phyloP scores from a whole-genome alignment of 2,888 invertebrate species.

The Notodromas monacha region DNA sequence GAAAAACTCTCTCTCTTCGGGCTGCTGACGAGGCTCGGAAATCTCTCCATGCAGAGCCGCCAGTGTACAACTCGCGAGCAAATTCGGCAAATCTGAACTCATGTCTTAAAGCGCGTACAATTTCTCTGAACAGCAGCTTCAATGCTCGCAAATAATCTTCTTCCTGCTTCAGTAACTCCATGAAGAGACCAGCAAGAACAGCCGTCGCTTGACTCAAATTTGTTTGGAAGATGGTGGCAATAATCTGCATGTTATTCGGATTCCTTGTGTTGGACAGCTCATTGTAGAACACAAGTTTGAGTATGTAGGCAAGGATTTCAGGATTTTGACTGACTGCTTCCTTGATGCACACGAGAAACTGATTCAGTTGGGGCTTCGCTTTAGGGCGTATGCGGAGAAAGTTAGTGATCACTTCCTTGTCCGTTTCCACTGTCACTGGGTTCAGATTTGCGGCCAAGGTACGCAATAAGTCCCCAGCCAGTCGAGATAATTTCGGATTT shows the following conservation, averaged over 20 bases:
- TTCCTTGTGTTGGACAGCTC: constrained; percentile 58
- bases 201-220: constrained; percentile 46
- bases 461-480: constrained; percentile 64
- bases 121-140: constrained; percentile 52
- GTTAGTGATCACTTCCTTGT: constrained; percentile 38
- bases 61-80: constrained; percentile 35
- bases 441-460: constrained; percentile 68
- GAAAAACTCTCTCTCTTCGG: constrained; percentile 48
- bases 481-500: constrained; percentile 68
- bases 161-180: constrained; percentile 45
- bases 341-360: constrained; percentile 57
- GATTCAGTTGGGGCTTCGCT: constrained; percentile 61
- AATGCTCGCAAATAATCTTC: constrained; percentile 69
- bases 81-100: constrained; percentile 47
- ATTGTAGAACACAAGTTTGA: constrained; percentile 75
- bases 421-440: constrained; percentile 26
- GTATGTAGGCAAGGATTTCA: constrained; percentile 44
- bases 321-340: constrained; percentile 58
- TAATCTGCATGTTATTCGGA: constrained; percentile 73
- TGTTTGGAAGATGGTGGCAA: constrained; percentile 56
- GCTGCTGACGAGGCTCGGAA: constrained; percentile 24
- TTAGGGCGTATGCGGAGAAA: constrained; percentile 67
- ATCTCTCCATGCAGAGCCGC: too few relatives aligned
- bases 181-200: constrained; percentile 46
- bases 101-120: constrained; percentile 44